Base-by-base conservation (phyloP, 2,888 invertebrate species). In the Oxyteleia sp. region DNA sequence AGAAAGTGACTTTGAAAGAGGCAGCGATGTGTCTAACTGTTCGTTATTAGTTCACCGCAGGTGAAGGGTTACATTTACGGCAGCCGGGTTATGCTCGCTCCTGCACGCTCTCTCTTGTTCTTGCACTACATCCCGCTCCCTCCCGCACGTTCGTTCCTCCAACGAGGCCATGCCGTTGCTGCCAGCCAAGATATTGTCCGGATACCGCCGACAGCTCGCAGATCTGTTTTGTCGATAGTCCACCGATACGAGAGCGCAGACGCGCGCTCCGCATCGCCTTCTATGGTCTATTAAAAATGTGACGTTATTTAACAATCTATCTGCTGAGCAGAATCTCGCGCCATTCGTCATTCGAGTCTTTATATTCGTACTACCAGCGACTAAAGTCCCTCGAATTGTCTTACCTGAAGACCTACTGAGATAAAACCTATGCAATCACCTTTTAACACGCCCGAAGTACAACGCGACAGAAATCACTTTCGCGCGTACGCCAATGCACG, bases 161-260 rank as follows among this genome's bases (percentile, higher is more conserved):
- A 59, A 76, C 71, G 61, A 57, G 53, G 5, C 29, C 29, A 23
- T 35, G 26, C 55, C 74, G 81, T 45, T 26, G 66, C 74, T 74
- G 84, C 51, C 80, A 80, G 86, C 86, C 86, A 84, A 90, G 90
- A 90, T 90, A 90, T 89, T 88, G 88, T 89, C 87, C 79, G 83
- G 87, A 89, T 89, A 89, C 84, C 86, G 88, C 82, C 86, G 88
- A 88, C 89, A 88, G 88, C 88, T 88, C 83, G 76, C 85, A 90
- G 90, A 89, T 89, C 90, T 89, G 88, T 90, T 88, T 86, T 75
- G 78, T 84, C 84, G 90, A 90, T 90, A 90, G 85, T 85, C 76
- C 69, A 82, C 75, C 85, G 89, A 90, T 89, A 88, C 66, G 75
- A 80, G 71, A 76, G 76, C 75, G 63, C 20, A 68, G 61, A 84